Conservation (phyloP, 2,888 invertebrate species). For the Macaria notata region DNA sequence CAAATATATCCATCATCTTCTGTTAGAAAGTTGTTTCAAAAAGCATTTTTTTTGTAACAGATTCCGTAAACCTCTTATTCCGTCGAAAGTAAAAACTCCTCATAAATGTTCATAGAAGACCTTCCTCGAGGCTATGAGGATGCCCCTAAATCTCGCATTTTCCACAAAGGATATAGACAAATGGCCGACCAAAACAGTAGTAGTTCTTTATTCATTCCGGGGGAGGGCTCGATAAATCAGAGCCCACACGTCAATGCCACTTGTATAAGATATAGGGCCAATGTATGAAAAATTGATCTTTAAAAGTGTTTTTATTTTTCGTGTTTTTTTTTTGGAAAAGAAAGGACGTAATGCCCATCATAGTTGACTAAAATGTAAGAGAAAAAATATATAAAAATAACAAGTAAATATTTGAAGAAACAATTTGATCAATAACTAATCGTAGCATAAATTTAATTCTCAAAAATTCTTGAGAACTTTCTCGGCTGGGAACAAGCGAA, state of each 20-base stretch:
- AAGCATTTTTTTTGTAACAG: too few relatives aligned
- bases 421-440: too few relatives aligned
- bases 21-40: too few relatives aligned
- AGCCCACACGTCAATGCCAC: slow-evolving; percentile 52
- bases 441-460: too few relatives aligned
- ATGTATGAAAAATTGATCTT: slow-evolving; percentile 16
- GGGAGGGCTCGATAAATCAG: slow-evolving; percentile 64
- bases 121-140: slow-evolving; percentile 44
- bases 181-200: slow-evolving; percentile 53
- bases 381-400: too few relatives aligned
- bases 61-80: too few relatives aligned
- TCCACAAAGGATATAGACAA: slow-evolving; percentile 74
- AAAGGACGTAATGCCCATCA: too few relatives aligned
- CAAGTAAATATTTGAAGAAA: too few relatives aligned
- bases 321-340: neutral
- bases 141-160: slow-evolving; percentile 70
- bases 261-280: slow-evolving; percentile 27
- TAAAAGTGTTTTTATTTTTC: neutral
- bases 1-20: too few relatives aligned
- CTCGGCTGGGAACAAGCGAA: too few relatives aligned
- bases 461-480: too few relatives aligned
- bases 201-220: slow-evolving; percentile 67
- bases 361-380: too few relatives aligned
- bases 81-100: neutral
- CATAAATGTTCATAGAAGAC: slow-evolving; percentile 31